Conservation (phyloP, 37 sponge, comb jelly and placozoan species). For the Ephydatia muelleri region DNA sequence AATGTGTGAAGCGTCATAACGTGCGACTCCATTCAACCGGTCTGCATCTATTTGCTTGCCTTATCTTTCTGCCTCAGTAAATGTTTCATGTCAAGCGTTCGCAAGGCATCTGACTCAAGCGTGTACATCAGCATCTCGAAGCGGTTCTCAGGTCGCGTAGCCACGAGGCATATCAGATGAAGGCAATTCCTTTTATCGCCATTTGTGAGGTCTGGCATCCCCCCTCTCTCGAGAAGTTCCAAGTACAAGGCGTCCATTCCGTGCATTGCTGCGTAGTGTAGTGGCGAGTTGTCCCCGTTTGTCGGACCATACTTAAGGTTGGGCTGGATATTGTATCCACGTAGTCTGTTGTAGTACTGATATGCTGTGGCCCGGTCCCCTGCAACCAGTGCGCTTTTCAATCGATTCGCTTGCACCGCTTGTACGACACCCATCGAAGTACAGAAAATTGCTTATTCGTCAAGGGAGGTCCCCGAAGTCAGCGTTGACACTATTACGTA, state of each 20-base stretch:
- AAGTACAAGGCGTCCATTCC: slow-evolving; percentile 37
- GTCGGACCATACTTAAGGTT: slow-evolving; percentile 35
- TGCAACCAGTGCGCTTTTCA: not conserved
- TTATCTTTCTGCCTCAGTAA: slow-evolving; percentile 35
- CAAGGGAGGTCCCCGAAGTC: not conserved
- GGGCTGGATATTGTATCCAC: slow-evolving; percentile 9
- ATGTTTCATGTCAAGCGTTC: slow-evolving; percentile 29
- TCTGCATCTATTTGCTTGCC: not conserved
- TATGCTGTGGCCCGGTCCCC: not conserved
- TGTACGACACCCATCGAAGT: not conserved
- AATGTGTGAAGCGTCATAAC: not conserved
- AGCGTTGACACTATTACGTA: too few species aligned
- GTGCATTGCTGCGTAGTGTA: slow-evolving; percentile 56
- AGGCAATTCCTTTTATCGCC: slow-evolving; percentile 34
- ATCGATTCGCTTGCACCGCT: not conserved
- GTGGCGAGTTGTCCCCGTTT: slow-evolving; percentile 20
- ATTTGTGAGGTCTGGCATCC: slow-evolving; percentile 42
- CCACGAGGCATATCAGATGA: slow-evolving; percentile 56
- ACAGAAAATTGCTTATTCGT: not conserved
- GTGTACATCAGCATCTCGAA: slow-evolving; percentile 16
- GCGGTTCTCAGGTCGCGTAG: not conserved
- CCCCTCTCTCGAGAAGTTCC: slow-evolving; percentile 12
- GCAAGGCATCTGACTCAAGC: slow-evolving; percentile 1
- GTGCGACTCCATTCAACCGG: not conserved
- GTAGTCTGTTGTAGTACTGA: slow-evolving; percentile 12